Evolutionary conservation across 2,797 vertebrate species (phyloP), one percentile per base, ranked within the genome.

Genomic region (Danionella dracula): DNA sequence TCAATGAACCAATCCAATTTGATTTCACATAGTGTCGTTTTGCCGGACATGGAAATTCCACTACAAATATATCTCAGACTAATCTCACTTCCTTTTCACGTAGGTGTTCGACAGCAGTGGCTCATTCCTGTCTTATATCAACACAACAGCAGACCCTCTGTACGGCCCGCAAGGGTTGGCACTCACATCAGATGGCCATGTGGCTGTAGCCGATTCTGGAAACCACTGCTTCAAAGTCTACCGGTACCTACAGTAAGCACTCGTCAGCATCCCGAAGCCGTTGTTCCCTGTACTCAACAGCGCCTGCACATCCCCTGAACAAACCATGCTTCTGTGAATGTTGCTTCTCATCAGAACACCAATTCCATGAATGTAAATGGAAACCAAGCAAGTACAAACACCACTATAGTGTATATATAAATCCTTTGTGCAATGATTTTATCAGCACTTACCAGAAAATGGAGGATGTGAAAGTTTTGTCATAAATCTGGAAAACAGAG

Each of bases 141-240:
- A 99, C 88, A 98, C 96, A 0, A 86, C 93, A 0, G 95, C 92
- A 0, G 96, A 99, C 81, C 96, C 96, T 0, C 90, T 99, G 16
- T 98, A 99, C 0, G 95, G 96, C 4, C 96, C 96, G 0, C 96
- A 98, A 82, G 96, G 94, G 61, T 81, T 99, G 87, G 92, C 96
- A 9, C 92, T 99, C 75, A 97, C 95, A 8, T 94, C 94, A 0
- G 95, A 99, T 0, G 96, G 96, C 15, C 96, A 99, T 0, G 96
- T 99, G 66, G 94, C 94, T 0, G 96, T 97, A 80, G 95, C 96
- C 0, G 96, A 99, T 80, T 96, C 95, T 0, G 96, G 96, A 70
- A 99, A 99, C 88, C 96, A 99, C 88, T 99, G 96, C 83, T 99
- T 99, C 85, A 99, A 99, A 84, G 93, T 96, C 54, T 99, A 98